phyloP scores from a whole-genome alignment of 2,888 invertebrate genomes.

The Panopea generosa region DNA sequence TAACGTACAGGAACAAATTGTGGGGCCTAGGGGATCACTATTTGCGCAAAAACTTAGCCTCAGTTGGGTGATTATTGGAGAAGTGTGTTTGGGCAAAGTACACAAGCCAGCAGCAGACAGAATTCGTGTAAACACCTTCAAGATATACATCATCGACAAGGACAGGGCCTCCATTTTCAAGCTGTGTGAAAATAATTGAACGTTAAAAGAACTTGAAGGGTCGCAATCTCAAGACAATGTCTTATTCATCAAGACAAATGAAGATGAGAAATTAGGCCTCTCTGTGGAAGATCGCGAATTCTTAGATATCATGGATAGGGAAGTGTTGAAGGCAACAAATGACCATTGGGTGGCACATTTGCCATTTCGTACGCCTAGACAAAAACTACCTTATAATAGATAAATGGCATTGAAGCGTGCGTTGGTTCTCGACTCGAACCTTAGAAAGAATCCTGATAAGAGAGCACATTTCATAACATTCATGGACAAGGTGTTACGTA shows the following conservation, averaged over 20 bases:
- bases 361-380: background rate
- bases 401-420: background rate
- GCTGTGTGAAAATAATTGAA: constrained; percentile 23
- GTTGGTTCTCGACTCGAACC: background rate
- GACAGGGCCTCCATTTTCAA: constrained; percentile 7
- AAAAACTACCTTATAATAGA: background rate
- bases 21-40: constrained; percentile 16
- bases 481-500: background rate
- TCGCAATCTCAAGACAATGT: background rate
- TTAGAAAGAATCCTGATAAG: background rate
- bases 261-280: constrained; percentile 17
- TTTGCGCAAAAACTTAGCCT: constrained; percentile 38
- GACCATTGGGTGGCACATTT: too few species aligned
- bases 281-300: constrained; percentile 33
- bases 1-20: constrained; percentile 48
- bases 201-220: background rate
- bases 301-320: constrained; percentile 12
- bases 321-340: background rate
- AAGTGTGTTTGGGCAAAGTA: constrained; percentile 51
- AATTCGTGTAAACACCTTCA: constrained; percentile 22
- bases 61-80: constrained; percentile 49
- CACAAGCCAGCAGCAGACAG: constrained; percentile 19
- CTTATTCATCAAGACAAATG: constrained; percentile 9
- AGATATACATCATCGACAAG: constrained; percentile 20
- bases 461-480: background rate